Conservation (phyloP, 2,797 vertebrate genomes). For the Neomorphus geoffroyi region DNA sequence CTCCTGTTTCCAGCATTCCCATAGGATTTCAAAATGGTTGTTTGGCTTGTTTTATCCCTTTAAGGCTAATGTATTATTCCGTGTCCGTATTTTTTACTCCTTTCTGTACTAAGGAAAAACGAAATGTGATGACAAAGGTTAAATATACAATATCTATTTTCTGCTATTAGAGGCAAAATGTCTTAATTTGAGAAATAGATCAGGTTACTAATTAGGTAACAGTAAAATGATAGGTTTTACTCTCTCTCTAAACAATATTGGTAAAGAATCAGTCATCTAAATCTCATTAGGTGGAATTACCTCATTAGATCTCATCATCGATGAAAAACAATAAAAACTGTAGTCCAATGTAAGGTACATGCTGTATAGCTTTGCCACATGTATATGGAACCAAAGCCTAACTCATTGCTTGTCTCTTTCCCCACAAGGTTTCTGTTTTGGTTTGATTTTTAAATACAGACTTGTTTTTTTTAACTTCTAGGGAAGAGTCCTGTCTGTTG, state of each 20-base stretch:
- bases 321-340: not conserved
- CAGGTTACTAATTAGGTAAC: not conserved
- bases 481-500: not conserved
- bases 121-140: not conserved
- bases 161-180: not conserved
- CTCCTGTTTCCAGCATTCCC: not conserved
- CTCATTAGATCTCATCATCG: not conserved
- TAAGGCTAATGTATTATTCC: not conserved
- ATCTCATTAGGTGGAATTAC: not conserved
- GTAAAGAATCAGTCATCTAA: not conserved
- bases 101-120: not conserved
- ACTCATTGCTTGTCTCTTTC: not conserved
- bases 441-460: not conserved
- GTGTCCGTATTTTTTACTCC: not conserved
- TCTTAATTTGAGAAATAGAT: not conserved
- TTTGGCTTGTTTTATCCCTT: not conserved
- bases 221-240: not conserved
- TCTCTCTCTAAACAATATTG: not conserved
- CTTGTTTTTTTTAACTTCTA: not conserved
- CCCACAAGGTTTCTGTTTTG: not conserved
- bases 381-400: not conserved
- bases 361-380: not conserved
- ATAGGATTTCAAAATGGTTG: not conserved
- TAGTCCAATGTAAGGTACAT: accelerated
- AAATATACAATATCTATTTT: not conserved